Evolutionary conservation across 1,140 invertebrate species (phyloP), one percentile per base, ranked within the genome.

Genomic region (Chrysopa pallens): DNA sequence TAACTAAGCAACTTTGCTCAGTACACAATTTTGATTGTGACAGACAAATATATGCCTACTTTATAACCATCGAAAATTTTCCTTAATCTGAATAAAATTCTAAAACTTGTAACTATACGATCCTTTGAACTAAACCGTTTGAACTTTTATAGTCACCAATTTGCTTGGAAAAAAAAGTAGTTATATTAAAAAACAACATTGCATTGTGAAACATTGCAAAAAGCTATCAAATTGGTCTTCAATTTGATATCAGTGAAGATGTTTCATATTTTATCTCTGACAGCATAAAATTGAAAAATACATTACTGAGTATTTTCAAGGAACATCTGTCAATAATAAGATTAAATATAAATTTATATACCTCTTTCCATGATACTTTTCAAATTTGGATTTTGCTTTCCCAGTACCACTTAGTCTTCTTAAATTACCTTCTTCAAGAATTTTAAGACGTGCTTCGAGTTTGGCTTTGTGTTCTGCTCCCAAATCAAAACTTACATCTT

Each of bases 401-500:
- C 81, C 84, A 1, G 80, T 85, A 6, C 90, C 91, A 56, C 86
- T 91, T 28, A 95, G 77, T 53, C 75, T 73, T 42, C 73, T 72
- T 27, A 86, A 58, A 54, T 82, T 85, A 1, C 86, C 87, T 62
- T 90, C 84, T 64, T 96, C 91, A 1, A 96, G 53, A 23, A 78
- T 46, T 38, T 79, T 66, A 8, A 96, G 54, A 41, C 81, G 69
- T 1, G 71, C 64, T 63, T 95, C 90, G 31, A 98, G 60, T 55
- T 88, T 92, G 0, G 80, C 84, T 58, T 82, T 82, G 56, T 93
- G 86, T 54, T 90, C 81, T 1, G 78, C 72, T 6, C 92, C 91
- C 2, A 96, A 57, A 42, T 88, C 83, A 51, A 78, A 76, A 1
- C 62, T 72, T 1, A 70, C 74, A 39, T 87, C 84, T 59, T 98